Base-by-base conservation (phyloP, 2,888 invertebrate genomes). In the Nemapogon koenigi region DNA sequence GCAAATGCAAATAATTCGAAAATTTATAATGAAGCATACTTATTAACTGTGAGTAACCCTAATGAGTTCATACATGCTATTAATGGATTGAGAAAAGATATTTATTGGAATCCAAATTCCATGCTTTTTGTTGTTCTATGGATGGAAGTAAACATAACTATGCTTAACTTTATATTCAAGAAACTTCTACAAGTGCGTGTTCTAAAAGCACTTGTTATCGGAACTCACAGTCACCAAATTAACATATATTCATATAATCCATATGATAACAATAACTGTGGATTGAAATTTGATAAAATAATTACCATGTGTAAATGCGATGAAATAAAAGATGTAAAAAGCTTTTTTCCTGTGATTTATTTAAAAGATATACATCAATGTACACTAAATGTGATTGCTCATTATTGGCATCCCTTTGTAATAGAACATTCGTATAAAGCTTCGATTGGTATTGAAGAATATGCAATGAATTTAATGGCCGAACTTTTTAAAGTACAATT, bases 361-460 rank as follows among this genome's bases (percentile, higher is more conserved):
- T 22, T 17, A 17, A 35, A 39, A 18, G 36, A 37, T n/a, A 17
- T 42, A 22, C 26, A 22, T 6, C 39, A 43, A 8, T 44, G 44
- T 18, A 39, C 39, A 1, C 13, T 44, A 16, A 37, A 38, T 6
- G 32, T 42, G 16, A 37, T 28, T n/a, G 38, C 42, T 19, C 40
- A 42, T 18, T 17, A 42, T 18, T 28, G 30, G 33, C 32, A 39
- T 6, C 44, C 44, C 4, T 28, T 41, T 25, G 35, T 42, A 4
- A 27, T 44, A 17, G 22, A 8, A 16, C 27, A 17, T 11, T 8
- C 17, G 1, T n/a, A 39, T 17, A 7, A 15, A 16, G 25, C 19
- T 19, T 10, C 16, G 10, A 16, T 41, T 15, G 44, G 44, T 1
- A 37, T 44, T n/a, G 44, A 44, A 19, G 39, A 37, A 18, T 42